Evolutionary conservation across 2,797 vertebrate species (phyloP), one percentile per base, ranked within the genome.

Genomic region (Anas bahamensis): DNA sequence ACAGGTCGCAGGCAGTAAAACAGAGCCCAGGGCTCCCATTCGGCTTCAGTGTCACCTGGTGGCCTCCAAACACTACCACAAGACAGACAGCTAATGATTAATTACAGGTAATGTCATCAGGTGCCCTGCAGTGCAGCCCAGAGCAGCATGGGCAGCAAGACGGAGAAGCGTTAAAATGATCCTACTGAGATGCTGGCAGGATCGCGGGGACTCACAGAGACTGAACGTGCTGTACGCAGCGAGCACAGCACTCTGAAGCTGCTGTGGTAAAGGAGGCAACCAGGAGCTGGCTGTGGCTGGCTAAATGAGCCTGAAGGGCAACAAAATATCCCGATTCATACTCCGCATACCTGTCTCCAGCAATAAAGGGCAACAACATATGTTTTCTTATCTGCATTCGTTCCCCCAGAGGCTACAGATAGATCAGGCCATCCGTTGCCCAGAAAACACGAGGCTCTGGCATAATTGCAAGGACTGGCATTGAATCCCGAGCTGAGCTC

Each of bases 201-300:
- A 53, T 26, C 31, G 41, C 26, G 31, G 22, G 37, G 35, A 23
- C 59, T 39, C 23, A 17, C 0, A 0, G 26, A 28, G 63, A 33
- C 17, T 35, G 42, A 10, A 44, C 2, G 53, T 33, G 41, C 59
- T 42, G 28, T 70, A 31, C n/a, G 7, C 31, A 15, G 31, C 31
- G 31, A 41, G 42, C 11, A 63, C 17, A 17, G 48, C 3, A 4
- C 50, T 48, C 39, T 31, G 23, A 56, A 63, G 60, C 42, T 56
- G 14, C 33, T 69, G 13, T 0, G 3, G 26, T 72, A n/a, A 74
- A 74, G 68, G 48, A 83, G 69, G 24, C 24, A 70, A 7, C 21
- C 50, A 53, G 35, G 42, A 60, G 28, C 39, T 60, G 46, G 17
- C 41, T n/a, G 19, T 10, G 31, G n/a, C 46, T 55, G 52, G 50